Percentiles rank a stretch among this genome's conserved stretches.
Evolutionary conservation across 2,888 invertebrate genomes (phyloP).

Genomic region (Xestia xanthographa): DNA sequence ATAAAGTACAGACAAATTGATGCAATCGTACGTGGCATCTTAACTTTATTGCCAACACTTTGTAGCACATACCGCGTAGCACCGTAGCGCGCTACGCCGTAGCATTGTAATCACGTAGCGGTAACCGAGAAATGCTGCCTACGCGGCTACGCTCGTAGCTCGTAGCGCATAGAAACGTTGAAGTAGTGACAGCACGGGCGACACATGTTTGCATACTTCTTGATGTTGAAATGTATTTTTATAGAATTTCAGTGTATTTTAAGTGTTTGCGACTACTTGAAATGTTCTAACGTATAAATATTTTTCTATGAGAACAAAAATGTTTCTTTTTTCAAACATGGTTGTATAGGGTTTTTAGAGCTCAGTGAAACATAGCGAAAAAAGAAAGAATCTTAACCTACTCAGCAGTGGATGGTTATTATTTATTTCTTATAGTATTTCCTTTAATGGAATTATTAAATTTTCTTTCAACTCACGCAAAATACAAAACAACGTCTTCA

Average conservation of each 20-base stretch:
- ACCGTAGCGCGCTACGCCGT: constrained; percentile 45
- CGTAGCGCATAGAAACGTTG: constrained; percentile 19
- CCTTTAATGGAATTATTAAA: neutral
- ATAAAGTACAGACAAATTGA: constrained; percentile 5
- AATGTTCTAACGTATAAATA: neutral
- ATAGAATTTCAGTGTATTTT: neutral
- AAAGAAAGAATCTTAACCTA: neutral
- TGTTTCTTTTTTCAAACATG: no score
- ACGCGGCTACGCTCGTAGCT: constrained; percentile 37
- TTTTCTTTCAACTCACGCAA: neutral
- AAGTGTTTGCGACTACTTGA: neutral
- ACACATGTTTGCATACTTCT: constrained; percentile 31
- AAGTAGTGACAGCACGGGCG: constrained; percentile 21
- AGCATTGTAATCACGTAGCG: constrained; percentile 60
- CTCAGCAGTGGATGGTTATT: neutral
- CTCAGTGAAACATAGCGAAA: no score
- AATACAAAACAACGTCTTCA: no score
- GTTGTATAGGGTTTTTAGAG: neutral
- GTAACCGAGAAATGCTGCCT: constrained; percentile 36
- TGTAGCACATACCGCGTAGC: constrained; percentile 48
- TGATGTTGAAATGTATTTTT: constrained; percentile 29
- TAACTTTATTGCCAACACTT: constrained; percentile 40
- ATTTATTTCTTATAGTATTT: neutral
- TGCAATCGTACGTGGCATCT: constrained; percentile 1
- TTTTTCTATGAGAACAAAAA: neutral